Evolutionary conservation across 1,140 invertebrate species (phyloP).

Genomic region (Caenorhabditis inopinata): DNA sequence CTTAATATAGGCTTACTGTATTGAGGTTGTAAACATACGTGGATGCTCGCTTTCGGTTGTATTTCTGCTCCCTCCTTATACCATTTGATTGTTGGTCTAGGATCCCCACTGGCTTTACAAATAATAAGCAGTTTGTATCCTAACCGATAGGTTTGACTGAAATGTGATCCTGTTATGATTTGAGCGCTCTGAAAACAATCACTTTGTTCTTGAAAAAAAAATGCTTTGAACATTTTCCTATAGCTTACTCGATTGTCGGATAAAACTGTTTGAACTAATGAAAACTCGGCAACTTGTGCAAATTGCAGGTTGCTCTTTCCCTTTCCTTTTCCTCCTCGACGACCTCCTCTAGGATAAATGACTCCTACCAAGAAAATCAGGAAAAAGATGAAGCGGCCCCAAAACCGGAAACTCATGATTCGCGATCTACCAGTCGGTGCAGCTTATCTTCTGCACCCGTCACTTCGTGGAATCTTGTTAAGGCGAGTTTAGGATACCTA

Average conservation of each 20-base stretch:
- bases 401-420: constrained; percentile 27
- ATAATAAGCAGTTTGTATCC: constrained; percentile 64
- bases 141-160: constrained; percentile 61
- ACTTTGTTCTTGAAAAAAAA: not conserved
- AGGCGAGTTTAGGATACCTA: not conserved
- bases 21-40: constrained; percentile 60
- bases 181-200: constrained; percentile 60
- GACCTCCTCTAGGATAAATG: constrained; percentile 58
- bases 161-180: constrained; percentile 62
- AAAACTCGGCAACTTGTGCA: constrained; percentile 66
- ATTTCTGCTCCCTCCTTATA: constrained; percentile 65
- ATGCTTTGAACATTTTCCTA: no score
- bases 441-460: constrained; percentile 6
- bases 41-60: constrained; percentile 61
- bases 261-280: constrained; percentile 58
- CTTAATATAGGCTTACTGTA: no score
- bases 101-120: constrained; percentile 55
- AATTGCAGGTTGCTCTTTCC: constrained; percentile 66
- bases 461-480: not conserved
- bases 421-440: not conserved
- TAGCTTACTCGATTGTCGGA: constrained; percentile 63
- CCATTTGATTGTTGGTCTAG: constrained; percentile 55
- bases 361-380: constrained; percentile 5
- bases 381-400: constrained; percentile 58
- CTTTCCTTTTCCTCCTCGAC: constrained; percentile 64